Evolutionary conservation across 2,797 vertebrate species (phyloP), one percentile per base, ranked within the genome.

Genomic region (Champsocephalus gunnari): DNA sequence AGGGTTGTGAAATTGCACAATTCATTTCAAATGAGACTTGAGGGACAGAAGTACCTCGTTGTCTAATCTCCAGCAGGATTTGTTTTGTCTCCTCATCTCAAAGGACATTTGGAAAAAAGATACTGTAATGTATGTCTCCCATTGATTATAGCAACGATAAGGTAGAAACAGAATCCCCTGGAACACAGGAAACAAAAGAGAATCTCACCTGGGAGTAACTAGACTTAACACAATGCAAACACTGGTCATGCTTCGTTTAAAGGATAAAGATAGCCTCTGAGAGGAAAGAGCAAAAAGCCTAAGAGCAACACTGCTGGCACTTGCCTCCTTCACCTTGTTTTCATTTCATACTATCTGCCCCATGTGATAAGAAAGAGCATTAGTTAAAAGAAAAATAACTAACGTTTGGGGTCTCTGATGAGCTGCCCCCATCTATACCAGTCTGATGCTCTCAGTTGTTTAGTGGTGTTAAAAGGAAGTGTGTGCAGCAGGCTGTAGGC

Each of bases 161-260:
- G 80, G 68, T 84, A 56, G 81, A 89, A 88, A 91, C 80, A 83
- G 65, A 87, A 93, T 88, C 84, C 88, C 90, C 89, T 90, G 87
- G 69, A 91, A 93, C 94, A 97, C 97, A 99, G 97, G 96, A 99
- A 99, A 99, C 97, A 98, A 99, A 95, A 96, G 91, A 94, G 93
- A 94, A 95, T 96, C 95, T 97, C 96, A 97, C 95, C 96, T 95
- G 81, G 86, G 96, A 96, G 95, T 81, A 92, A 93, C 95, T 94
- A 93, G 93, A 96, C 90, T 94, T 70, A 93, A 96, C 91, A 95
- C 95, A 97, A 96, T 95, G 96, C 95, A 97, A 94, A 98, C 96
- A 96, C 94, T 93, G 95, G 96, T 96, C 97, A 99, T 98, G 98
- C 98, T 96, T 95, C 91, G 95, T 92, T 93, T 91, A 68, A 95